Percentiles rank a stretch among this genome's conserved stretches.
Evolutionary conservation across 2,888 invertebrate genomes (phyloP).

Genomic region (Uloborus plumipes): DNA sequence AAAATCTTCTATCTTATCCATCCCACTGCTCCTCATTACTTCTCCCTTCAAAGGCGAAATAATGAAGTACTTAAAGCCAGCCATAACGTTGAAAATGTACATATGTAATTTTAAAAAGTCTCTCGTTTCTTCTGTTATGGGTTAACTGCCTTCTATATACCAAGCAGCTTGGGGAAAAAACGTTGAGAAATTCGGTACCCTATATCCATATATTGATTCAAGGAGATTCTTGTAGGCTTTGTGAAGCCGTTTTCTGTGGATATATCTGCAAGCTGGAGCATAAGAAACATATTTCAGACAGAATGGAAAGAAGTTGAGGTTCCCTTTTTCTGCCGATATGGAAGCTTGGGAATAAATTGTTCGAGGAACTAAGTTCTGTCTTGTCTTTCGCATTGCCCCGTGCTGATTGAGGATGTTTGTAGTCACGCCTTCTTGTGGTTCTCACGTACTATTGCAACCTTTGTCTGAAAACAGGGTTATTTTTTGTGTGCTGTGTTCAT

Average conservation of each 20-base stretch:
- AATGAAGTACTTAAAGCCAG: no score
- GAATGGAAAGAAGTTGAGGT: conserved; percentile 28
- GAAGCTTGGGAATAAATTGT: conserved; percentile 36
- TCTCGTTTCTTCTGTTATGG: no score
- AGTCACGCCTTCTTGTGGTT: conserved; percentile 10
- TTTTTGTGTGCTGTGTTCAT: no score
- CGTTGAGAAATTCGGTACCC: conserved; percentile 35
- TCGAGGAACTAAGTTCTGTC: conserved; percentile 32
- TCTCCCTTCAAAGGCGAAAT: no score
- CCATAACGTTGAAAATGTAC: no score
- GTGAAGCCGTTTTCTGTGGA: conserved; percentile 42
- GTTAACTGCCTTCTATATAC: no score
- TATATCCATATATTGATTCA: conserved; percentile 54
- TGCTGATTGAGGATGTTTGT: conserved; percentile 28
- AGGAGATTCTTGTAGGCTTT: conserved; percentile 44
- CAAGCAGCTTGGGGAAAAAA: conserved; percentile 12
- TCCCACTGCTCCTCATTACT: no score
- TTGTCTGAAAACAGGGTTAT: no score
- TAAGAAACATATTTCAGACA: conserved; percentile 52
- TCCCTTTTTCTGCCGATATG: conserved; percentile 17
- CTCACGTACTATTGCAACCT: conserved; percentile 14
- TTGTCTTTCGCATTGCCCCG: conserved; percentile 28
- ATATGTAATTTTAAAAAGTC: no score
- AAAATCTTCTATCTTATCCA: no score
- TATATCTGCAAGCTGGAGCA: conserved; percentile 26